These are phyloP conservation scores for Megastigmus dorsalis DNA, from an alignment of 2,888 invertebrate species.

Conservation along the genomic window DNA sequence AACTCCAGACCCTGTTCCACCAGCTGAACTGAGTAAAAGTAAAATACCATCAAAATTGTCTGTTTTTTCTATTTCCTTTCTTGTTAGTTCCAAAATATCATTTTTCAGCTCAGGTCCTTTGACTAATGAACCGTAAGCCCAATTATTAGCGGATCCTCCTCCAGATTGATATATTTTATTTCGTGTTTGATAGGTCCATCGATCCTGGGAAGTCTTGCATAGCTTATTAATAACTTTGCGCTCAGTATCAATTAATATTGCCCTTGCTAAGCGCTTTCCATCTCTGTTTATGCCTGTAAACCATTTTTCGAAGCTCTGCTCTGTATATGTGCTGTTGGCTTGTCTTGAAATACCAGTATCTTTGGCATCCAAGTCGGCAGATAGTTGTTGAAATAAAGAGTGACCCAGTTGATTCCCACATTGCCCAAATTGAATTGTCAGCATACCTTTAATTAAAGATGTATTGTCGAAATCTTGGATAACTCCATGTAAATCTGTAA, in stretches of 20 bases:
- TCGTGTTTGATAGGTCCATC: constrained; percentile 71
- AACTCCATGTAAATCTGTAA: constrained; percentile 42
- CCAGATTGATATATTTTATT: constrained; percentile 72
- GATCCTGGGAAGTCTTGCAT: constrained; percentile 58
- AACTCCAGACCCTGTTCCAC: constrained; percentile 77
- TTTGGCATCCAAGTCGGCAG: constrained; percentile 69
- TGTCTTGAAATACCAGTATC: constrained; percentile 63
- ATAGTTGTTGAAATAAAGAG: constrained; percentile 73
- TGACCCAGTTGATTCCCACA: constrained; percentile 77
- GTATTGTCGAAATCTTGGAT: background rate
- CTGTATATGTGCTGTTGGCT: constrained; percentile 67
- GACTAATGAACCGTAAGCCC: constrained; percentile 76
- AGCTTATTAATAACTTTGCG: constrained; percentile 74
- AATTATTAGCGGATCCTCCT: constrained; percentile 77
- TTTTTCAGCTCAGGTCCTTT: constrained; percentile 72
- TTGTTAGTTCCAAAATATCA: constrained; percentile 70
- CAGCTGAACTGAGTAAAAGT: constrained; percentile 75
- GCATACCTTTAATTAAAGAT: constrained; percentile 60
- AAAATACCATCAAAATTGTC: constrained; percentile 74
- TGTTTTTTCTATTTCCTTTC: constrained; percentile 73
- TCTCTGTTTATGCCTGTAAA: constrained; percentile 70
- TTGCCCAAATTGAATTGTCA: constrained; percentile 76
- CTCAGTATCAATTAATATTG: constrained; percentile 76
- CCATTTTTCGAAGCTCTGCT: constrained; percentile 73
- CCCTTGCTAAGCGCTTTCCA: constrained; percentile 71